Base-by-base conservation (phyloP, 1,140 invertebrate genomes). In the Amphibalanus amphitrite region DNA sequence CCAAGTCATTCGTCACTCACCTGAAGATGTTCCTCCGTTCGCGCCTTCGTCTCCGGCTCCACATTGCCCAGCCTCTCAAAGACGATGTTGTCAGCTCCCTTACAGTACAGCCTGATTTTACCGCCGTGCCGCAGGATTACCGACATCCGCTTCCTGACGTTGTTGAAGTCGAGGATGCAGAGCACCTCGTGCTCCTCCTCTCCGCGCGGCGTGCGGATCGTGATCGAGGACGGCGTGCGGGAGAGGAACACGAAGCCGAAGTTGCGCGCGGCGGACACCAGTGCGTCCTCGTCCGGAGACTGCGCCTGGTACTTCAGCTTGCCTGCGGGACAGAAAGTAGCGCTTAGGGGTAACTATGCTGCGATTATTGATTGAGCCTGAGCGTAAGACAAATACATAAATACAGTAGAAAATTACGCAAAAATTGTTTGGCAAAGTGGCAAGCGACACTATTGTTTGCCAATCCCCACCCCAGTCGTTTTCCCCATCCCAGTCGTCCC, bases 91-190 rank as follows among this genome's bases (percentile, higher is more conserved):
- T 99, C 97, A 69, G 97, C 97, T 74, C 97, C 95, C 86, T 99
- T 99, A 80, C 95, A 98, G 80, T 95, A 96, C 73, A 99, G 85
- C 77, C 88, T 85, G 75, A 98, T 87, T 78, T 90, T 87, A 59
- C 91, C 90, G 77, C 96, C 89, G 76, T 86, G 88, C 78, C 89
- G 85, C 74, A 96, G 84, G 78, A 98, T 95, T 69, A 98, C 96
- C 70, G 96, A 98, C 97, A 99, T 99, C 81, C 97, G 85, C 84
- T 99, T 99, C 73, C 97, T 85, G 75, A 97, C 90, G 83, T 99
- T 99, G 84, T 99, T 97, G 80, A 99, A 99, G 83, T 99, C 97
- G 72, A 99, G 85, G 80, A 99, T 98, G 81, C 93, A 94, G 68
- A 99, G 84, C 69, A 99, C 84, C 79, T 99, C 95, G 81, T 98